Base-by-base conservation (phyloP, 2,113 vertebrate genomes). In the Ptychochromis oligacanthus region DNA sequence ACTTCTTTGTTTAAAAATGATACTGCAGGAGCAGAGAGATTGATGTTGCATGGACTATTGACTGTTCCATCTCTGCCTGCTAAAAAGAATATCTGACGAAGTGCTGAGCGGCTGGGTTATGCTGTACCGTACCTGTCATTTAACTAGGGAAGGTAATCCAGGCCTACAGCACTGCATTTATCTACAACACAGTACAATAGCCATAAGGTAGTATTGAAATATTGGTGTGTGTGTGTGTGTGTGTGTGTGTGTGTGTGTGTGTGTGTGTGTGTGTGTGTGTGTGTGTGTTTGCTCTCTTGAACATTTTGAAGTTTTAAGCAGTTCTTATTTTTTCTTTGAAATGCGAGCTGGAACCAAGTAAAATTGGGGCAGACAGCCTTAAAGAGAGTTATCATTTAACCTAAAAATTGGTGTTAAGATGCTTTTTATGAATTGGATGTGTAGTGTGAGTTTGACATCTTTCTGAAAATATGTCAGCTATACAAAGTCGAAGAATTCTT, bases 401-500 rank as follows among this genome's bases (percentile, higher is more conserved):
- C 8, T 67, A 46, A 67, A 67, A 65, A 54, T 52, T 34, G 20
- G 28, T 57, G 46, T 20, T 15, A 65, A 56, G 9, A 54, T 60
- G 17, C 14, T 22, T 18, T 75, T 54, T 85, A 60, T 58, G 13
- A 46, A 11, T 9, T 75, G 34, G 26, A 43, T 62, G 57, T 38
- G n/a, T 7, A 46, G 58, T 18, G 59, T 72, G 67, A 72, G 26
- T 72, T 72, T 72, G 67, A 54, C 67, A 72, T n/a, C 46, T 72
- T 49, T 54, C 67, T 72, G 67, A 34, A 34, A 72, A 28, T 52
- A 72, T 72, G 31, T 52, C 34, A 31, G 59, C 20, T 43, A 36
- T 70, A 49, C 64, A 46, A 26, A 0, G 2, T 72, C 26, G 34
- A 34, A 36, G 7, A 59, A 61, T 28, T 40, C 15, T 26, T 56